phyloP scores from a whole-genome alignment of 1,140 invertebrate species.

The Papilio machaon region DNA sequence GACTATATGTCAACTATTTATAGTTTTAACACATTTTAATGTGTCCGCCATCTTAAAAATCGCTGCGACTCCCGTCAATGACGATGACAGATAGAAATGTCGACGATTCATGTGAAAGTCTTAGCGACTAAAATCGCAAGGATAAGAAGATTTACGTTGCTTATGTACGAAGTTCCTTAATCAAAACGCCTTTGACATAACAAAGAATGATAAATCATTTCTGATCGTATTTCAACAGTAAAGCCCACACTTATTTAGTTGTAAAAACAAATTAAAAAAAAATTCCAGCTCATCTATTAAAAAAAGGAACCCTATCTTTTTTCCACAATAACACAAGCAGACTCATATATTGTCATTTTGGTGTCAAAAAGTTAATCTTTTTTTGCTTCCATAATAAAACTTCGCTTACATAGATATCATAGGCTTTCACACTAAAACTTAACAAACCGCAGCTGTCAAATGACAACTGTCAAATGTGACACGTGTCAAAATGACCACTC shows the following conservation, averaged over 20 bases:
- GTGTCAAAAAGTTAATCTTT: background rate
- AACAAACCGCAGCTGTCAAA: background rate
- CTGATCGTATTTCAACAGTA: too few relatives aligned
- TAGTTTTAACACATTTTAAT: too few relatives aligned
- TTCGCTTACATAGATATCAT: conserved; percentile 4
- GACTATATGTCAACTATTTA: too few relatives aligned
- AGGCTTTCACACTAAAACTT: background rate
- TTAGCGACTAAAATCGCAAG: too few relatives aligned
- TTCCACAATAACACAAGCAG: background rate
- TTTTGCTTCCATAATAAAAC: background rate
- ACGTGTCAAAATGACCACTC: background rate
- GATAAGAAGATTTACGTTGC: too few relatives aligned
- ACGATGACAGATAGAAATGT: too few relatives aligned
- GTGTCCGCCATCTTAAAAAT: too few relatives aligned
- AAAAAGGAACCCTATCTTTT: background rate
- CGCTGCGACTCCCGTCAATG: too few relatives aligned
- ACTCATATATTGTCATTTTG: background rate
- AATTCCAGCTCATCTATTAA: background rate
- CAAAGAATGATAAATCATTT: too few relatives aligned
- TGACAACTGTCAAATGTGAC: background rate
- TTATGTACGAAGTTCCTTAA: too few relatives aligned
- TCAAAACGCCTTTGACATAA: too few relatives aligned
- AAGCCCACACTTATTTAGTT: background rate
- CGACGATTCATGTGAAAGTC: too few relatives aligned
- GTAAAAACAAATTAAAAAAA: background rate